phyloP scores from a whole-genome alignment of 2,888 invertebrate genomes.

The Zele albiditarsus region DNA sequence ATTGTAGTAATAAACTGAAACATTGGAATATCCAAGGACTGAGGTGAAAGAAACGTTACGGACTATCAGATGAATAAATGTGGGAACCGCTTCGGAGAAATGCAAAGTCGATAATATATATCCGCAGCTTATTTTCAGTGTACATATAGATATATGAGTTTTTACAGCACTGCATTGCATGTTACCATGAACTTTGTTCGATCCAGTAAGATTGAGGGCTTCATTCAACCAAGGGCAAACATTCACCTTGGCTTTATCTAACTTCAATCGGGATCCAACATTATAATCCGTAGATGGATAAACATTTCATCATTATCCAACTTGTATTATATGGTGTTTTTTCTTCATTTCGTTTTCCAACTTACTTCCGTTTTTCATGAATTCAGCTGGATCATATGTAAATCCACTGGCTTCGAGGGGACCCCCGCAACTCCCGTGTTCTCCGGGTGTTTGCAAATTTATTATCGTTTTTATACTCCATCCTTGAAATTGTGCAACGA shows the following conservation, averaged over 20 bases:
- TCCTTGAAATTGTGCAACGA: constrained; percentile 87
- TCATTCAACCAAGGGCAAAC: constrained; percentile 44
- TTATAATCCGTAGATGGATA: neutral
- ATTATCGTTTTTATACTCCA: constrained; percentile 87
- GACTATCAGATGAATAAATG: too few species aligned
- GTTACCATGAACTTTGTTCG: constrained; percentile 62
- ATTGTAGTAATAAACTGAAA: constrained; percentile 91
- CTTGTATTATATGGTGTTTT: neutral
- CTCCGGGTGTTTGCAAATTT: constrained; percentile 88
- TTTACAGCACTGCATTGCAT: constrained; percentile 64
- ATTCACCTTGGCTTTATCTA: constrained; percentile 40
- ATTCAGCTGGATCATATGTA: constrained; percentile 87
- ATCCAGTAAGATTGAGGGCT: constrained; percentile 50
- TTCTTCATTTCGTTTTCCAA: constrained; percentile 48
- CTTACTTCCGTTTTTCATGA: constrained; percentile 90
- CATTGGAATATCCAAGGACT: neutral
- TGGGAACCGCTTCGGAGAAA: neutral
- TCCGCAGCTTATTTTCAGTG: neutral
- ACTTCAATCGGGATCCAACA: neutral
- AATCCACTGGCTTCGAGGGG: constrained; percentile 85
- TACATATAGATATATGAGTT: constrained; percentile 52
- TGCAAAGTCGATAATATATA: neutral
- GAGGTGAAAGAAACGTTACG: neutral
- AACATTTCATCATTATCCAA: neutral
- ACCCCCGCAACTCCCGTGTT: constrained; percentile 90